phyloP scores from a whole-genome alignment of 2,888 invertebrate species.

The Rhabditoides inermis region DNA sequence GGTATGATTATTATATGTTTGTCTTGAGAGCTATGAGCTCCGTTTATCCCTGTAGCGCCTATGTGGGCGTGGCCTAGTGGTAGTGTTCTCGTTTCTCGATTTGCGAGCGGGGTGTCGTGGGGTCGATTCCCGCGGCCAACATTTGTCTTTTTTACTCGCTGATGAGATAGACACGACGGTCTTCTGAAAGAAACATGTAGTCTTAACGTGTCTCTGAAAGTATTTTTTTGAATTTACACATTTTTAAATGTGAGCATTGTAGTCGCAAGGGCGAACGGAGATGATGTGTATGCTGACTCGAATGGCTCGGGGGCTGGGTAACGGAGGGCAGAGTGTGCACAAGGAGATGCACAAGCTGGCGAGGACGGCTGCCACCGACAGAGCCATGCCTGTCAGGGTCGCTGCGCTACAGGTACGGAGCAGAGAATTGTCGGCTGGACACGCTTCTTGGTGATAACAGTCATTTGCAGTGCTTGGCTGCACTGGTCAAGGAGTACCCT shows the following conservation, averaged over 20 bases:
- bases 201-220: background rate
- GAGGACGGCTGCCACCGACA: conserved; percentile 76
- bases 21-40: no score
- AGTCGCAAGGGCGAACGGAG: conserved; percentile 86
- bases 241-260: conserved; percentile 13
- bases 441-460: background rate
- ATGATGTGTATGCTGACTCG: conserved; percentile 93
- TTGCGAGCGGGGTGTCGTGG: conserved; percentile 1
- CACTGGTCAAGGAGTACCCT: conserved; percentile 77
- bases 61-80: no score
- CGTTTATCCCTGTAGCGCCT: no score
- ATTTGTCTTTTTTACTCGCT: background rate
- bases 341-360: conserved; percentile 85
- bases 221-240: background rate
- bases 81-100: no score
- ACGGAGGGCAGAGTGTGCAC: conserved; percentile 74
- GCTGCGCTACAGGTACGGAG: conserved; percentile 70
- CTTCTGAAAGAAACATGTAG: conserved; percentile 9
- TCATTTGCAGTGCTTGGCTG: conserved; percentile 68
- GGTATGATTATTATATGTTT: conserved; percentile 25
- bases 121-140: conserved; percentile 3
- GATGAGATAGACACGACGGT: conserved; percentile 11
- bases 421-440: background rate
- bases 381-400: conserved; percentile 82
- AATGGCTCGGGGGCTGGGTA: conserved; percentile 83